Evolutionary conservation across 2,113 vertebrate genomes (phyloP).

Genomic region (human (Homo sapiens)): GRCh38 chr13:112887001-112887500

Average conservation of each 20-base stretch:
- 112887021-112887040: constrained; percentile 89
- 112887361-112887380: not conserved
- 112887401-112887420: not conserved
- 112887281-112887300: not conserved
- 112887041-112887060: constrained; percentile 85
- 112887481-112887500: not conserved
- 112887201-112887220: not conserved
- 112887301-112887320: not conserved
- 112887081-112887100: constrained; percentile 83
- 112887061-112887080: constrained; percentile 83
- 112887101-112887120: constrained; percentile 88
- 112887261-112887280: not conserved
- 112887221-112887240: not conserved
- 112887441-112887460: not conserved
- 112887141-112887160: constrained; percentile 67
- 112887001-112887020: constrained; percentile 89
- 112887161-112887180: not conserved
- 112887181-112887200: not conserved
- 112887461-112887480: not conserved
- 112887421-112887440: not conserved
- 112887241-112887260: not conserved
- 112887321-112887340: not conserved
- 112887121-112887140: constrained; percentile 84
- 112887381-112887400: not conserved
- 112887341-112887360: not conserved